Evolutionary conservation across 2,888 invertebrate species (phyloP).

Genomic region (Aphidius colemani): DNA sequence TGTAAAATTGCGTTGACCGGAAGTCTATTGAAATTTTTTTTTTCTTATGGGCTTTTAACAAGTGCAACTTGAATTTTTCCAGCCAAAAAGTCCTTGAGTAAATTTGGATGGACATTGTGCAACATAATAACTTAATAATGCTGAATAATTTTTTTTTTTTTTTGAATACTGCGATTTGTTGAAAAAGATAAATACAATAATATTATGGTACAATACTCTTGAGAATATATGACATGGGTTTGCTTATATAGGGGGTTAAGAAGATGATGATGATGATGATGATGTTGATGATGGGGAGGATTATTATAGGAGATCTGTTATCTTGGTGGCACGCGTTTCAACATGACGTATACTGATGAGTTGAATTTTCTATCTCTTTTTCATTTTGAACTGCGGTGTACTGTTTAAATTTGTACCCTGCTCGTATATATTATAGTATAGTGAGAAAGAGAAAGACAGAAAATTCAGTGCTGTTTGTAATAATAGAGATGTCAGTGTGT

Average conservation of each 20-base stretch:
- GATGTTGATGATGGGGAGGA: slow-evolving; percentile 37
- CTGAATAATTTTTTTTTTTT: too few species aligned
- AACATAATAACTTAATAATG: too few species aligned
- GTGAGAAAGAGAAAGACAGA: background rate
- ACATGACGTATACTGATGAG: slow-evolving; percentile 28
- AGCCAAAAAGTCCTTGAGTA: slow-evolving; percentile 3
- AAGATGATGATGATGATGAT: background rate
- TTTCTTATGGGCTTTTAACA: background rate
- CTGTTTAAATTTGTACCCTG: background rate
- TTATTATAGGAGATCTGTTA: slow-evolving; percentile 58
- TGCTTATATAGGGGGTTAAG: background rate
- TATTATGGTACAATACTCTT: background rate
- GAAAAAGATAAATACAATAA: background rate
- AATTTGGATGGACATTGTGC: too few species aligned
- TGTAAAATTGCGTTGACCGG: slow-evolving; percentile 23
- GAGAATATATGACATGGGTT: background rate
- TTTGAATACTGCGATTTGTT: background rate
- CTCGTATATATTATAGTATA: slow-evolving; percentile 18
- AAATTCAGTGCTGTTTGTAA: slow-evolving; percentile 38
- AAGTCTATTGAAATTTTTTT: slow-evolving; percentile 18
- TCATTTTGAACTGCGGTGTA: slow-evolving; percentile 13
- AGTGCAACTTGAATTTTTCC: background rate
- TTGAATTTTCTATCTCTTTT: slow-evolving; percentile 32
- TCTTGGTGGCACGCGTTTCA: slow-evolving; percentile 55
- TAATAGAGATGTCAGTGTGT: slow-evolving; percentile 61